Conservation (phyloP, 2,113 vertebrate species). For the Acanthisitta chloris region DNA sequence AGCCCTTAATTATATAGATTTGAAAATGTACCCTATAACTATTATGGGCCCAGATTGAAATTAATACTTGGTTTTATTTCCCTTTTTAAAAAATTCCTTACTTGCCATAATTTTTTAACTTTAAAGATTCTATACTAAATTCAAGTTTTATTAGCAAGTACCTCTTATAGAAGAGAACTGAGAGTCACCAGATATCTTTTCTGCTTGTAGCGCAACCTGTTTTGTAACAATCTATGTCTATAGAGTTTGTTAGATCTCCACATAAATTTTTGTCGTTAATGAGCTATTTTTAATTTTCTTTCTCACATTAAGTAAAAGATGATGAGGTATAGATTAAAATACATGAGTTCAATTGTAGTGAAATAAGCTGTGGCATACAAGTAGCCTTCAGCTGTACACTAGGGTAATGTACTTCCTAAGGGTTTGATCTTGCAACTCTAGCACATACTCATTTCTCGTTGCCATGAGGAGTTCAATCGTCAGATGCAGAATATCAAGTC, state of each 20-base stretch:
- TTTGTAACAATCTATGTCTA: neutral
- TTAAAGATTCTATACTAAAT: neutral
- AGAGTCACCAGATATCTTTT: neutral
- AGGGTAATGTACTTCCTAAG: neutral
- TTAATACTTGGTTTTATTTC: constrained; percentile 21
- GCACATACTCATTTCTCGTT: neutral
- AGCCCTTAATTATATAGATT: constrained; percentile 64
- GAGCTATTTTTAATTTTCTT: neutral
- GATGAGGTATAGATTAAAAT: neutral
- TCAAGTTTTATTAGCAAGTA: neutral
- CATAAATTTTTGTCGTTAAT: neutral
- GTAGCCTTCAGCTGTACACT: neutral
- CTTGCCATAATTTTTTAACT: neutral
- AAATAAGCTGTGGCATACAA: neutral
- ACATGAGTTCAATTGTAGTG: neutral
- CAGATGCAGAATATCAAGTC: neutral
- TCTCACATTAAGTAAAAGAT: neutral
- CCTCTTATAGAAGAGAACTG: neutral
- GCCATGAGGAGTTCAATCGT: neutral
- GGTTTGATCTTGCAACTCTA: neutral
- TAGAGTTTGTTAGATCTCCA: neutral
- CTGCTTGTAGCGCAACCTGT: neutral
- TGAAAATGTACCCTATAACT: constrained; percentile 49
- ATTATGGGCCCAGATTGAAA: constrained; percentile 27
- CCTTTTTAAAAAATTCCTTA: neutral